These are phyloP conservation scores for Diadegma fenestrale DNA, from an alignment of 2,888 invertebrate genomes.

Conservation along the genomic window DNA sequence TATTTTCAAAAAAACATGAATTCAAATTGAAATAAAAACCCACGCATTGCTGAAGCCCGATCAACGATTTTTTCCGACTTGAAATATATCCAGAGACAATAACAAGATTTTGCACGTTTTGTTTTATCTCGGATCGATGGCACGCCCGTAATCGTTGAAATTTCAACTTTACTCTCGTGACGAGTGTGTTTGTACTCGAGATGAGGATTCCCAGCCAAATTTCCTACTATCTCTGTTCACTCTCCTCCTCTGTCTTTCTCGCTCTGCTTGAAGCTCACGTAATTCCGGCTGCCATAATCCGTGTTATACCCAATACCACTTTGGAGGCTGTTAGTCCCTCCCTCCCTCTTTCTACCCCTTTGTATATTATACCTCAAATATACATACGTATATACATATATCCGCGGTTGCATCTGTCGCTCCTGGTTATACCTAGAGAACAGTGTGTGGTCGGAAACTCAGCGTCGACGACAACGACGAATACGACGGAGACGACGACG, in stretches of 20 bases:
- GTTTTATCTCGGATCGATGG: conserved; percentile 23
- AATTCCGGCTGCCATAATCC: conserved; percentile 65
- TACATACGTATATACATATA: conserved; percentile 45
- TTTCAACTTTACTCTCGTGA: conserved; percentile 51
- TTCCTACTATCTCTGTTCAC: conserved; percentile 32
- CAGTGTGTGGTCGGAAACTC: conserved; percentile 34
- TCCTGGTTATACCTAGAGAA: conserved; percentile 51
- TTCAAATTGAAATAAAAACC: background rate
- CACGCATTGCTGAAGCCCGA: background rate
- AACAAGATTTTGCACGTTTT: background rate
- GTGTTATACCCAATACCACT: conserved; percentile 49
- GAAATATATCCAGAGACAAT: background rate
- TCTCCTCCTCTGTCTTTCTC: background rate
- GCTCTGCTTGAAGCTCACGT: conserved; percentile 38
- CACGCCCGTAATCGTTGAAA: conserved; percentile 55
- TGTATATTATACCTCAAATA: conserved; percentile 34
- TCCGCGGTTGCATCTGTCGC: conserved; percentile 66
- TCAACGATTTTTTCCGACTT: background rate
- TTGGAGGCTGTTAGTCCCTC: conserved; percentile 40
- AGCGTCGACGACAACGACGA: conserved; percentile 43
- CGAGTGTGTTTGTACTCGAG: conserved; percentile 32
- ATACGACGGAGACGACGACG: conserved; percentile 42
- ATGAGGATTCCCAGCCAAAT: conserved; percentile 57
- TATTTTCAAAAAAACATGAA: background rate
- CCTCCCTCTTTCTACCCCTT: conserved; percentile 15